Conservation (phyloP, 2,113 vertebrate genomes). For the Pelmatolapia mariae region DNA sequence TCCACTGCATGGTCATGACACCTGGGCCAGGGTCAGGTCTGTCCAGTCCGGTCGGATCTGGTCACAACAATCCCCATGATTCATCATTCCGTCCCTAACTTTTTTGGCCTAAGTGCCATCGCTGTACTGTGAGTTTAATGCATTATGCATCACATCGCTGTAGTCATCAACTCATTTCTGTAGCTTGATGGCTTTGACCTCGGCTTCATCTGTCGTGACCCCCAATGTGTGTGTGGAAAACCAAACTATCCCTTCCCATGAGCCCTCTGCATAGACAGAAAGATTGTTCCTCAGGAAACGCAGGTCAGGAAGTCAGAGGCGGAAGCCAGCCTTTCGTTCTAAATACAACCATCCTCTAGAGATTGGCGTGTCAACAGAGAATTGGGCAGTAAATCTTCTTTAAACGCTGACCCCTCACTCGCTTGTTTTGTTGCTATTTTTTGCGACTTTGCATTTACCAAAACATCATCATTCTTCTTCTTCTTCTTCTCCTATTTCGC, state of each 20-base stretch:
- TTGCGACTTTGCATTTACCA: not conserved
- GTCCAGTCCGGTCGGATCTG: not conserved
- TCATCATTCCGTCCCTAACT: not conserved
- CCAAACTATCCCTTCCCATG: conserved; percentile 45
- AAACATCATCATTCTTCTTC: conserved; percentile 7
- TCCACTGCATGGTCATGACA: conserved; percentile 57
- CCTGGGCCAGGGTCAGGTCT: conserved; percentile 64
- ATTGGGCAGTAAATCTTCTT: conserved; percentile 30
- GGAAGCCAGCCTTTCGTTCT: conserved; percentile 47
- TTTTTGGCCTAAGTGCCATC: not conserved
- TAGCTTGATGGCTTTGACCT: conserved; percentile 30
- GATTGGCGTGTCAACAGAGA: conserved; percentile 30
- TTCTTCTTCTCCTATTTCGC: not conserved
- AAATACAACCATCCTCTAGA: conserved; percentile 41
- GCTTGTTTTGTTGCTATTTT: conserved; percentile 38
- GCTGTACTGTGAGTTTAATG: not conserved
- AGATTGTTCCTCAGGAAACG: conserved; percentile 50
- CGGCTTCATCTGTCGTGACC: not conserved
- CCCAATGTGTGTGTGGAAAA: conserved; percentile 23
- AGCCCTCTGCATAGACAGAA: conserved; percentile 34
- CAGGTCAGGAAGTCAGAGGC: conserved; percentile 54
- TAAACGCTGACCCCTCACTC: conserved; percentile 13
- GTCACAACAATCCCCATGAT: not conserved
- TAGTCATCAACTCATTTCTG: not conserved
- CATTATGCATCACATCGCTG: not conserved